phyloP scores from a whole-genome alignment of 2,797 vertebrate species.

The Holocentrus rufus region DNA sequence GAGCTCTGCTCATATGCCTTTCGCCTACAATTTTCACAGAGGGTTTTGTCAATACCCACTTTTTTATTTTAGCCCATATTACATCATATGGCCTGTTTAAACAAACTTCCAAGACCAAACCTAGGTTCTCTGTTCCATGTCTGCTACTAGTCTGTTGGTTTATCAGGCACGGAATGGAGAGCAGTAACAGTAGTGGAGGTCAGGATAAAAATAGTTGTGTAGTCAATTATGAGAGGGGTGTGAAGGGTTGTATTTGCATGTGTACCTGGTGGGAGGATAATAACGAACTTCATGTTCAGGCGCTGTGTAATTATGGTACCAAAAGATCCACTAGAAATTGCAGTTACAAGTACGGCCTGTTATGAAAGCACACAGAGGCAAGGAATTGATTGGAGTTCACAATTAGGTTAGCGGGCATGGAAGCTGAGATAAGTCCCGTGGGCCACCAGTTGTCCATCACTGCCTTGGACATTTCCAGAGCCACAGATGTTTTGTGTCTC shows the following conservation, averaged over 20 bases:
- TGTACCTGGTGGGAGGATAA: too few species aligned
- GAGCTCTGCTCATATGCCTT: too few species aligned
- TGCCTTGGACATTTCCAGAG: conserved; percentile 14
- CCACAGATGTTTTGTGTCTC: conserved; percentile 20
- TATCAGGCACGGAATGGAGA: neutral
- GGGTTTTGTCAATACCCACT: neutral
- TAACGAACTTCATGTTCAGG: neutral
- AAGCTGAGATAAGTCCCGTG: conserved; percentile 2
- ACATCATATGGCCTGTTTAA: too few species aligned
- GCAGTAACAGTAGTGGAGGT: too few species aligned
- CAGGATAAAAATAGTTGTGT: neutral
- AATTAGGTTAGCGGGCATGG: conserved; percentile 17
- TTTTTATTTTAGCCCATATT: too few species aligned
- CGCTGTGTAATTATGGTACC: neutral
- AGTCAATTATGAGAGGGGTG: too few species aligned
- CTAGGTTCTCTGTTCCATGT: neutral
- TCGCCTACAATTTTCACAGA: neutral
- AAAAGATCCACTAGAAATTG: neutral
- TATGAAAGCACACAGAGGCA: too few species aligned
- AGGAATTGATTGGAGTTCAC: conserved; percentile 3
- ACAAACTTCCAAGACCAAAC: neutral
- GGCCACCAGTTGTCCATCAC: conserved; percentile 15
- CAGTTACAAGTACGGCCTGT: neutral
- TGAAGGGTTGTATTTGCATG: too few species aligned
- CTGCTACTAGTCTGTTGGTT: neutral